phyloP scores from a whole-genome alignment of 2,888 invertebrate species.

The Enchytraeus crypticus region DNA sequence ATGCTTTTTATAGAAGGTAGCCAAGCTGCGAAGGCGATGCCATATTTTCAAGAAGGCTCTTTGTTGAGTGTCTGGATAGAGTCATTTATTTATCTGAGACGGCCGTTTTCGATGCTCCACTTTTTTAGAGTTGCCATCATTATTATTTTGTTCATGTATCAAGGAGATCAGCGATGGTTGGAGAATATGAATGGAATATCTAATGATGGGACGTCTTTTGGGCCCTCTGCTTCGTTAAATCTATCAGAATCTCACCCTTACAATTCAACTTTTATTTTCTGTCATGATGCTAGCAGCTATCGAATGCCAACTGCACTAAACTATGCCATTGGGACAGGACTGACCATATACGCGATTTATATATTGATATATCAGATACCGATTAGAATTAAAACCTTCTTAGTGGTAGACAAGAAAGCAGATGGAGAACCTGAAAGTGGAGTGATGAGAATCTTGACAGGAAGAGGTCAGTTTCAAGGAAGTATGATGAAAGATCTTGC shows the following conservation, averaged over 20 bases:
- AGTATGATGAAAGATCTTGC: no score
- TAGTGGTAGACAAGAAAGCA: no score
- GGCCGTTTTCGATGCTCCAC: no score
- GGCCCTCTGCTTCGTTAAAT: no score
- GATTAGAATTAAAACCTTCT: no score
- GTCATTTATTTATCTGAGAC: not conserved
- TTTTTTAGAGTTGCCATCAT: no score
- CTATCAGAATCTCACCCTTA: no score
- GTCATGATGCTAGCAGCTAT: not conserved
- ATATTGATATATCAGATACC: not conserved
- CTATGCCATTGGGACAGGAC: not conserved
- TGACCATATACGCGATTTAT: not conserved
- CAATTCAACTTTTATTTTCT: not conserved
- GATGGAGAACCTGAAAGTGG: no score
- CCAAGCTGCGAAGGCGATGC: not conserved
- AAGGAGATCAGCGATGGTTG: constrained; percentile 2
- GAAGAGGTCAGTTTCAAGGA: no score
- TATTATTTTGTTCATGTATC: constrained; percentile 1
- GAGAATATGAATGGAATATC: constrained; percentile 1
- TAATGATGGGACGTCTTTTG: no score
- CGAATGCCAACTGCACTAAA: not conserved
- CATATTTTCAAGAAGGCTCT: not conserved
- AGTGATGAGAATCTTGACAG: no score
- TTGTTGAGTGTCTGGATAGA: constrained; percentile 6
- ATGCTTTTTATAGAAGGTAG: not conserved